These are phyloP conservation scores for Scaptomyza tumidula DNA, from an alignment of 2,888 invertebrate genomes.

Conservation along the genomic window DNA sequence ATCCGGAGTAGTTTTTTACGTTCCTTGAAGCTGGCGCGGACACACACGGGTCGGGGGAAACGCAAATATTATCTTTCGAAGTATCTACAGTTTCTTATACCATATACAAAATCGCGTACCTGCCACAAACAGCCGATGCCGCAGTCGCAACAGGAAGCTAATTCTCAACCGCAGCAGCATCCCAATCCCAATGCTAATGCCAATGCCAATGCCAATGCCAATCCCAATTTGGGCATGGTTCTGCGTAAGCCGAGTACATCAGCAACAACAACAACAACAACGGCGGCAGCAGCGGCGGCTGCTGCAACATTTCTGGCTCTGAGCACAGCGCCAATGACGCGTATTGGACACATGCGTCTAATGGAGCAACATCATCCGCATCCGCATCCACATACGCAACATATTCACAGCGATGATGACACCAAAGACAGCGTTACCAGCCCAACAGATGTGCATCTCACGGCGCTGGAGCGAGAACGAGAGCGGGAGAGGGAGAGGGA, in stretches of 20 bases:
- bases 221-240: constrained; percentile 56
- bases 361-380: constrained; percentile 45
- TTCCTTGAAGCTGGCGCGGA: constrained; percentile 78
- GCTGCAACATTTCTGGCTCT: constrained; percentile 27
- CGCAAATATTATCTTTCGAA: constrained; percentile 82
- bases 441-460: constrained; percentile 64
- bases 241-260: constrained; percentile 66
- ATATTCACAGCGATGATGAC: constrained; percentile 48
- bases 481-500: constrained; percentile 44
- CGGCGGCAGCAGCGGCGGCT: background rate
- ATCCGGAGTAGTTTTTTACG: constrained; percentile 81
- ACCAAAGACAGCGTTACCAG: constrained; percentile 72
- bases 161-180: background rate
- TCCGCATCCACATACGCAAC: background rate
- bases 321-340: constrained; percentile 63
- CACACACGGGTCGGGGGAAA: constrained; percentile 80
- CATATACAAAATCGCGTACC: constrained; percentile 78
- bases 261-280: constrained; percentile 11
- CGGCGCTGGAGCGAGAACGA: constrained; percentile 53
- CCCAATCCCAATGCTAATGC: constrained; percentile 6
- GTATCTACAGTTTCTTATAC: constrained; percentile 81
- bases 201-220: too few relatives aligned
- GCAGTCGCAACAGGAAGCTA: constrained; percentile 23
- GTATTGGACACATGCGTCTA: constrained; percentile 68
- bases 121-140: constrained; percentile 56